Evolutionary conservation across 2,113 vertebrate species (phyloP), one percentile per base, ranked within the genome.

Genomic region (Mus spicilegus): DNA sequence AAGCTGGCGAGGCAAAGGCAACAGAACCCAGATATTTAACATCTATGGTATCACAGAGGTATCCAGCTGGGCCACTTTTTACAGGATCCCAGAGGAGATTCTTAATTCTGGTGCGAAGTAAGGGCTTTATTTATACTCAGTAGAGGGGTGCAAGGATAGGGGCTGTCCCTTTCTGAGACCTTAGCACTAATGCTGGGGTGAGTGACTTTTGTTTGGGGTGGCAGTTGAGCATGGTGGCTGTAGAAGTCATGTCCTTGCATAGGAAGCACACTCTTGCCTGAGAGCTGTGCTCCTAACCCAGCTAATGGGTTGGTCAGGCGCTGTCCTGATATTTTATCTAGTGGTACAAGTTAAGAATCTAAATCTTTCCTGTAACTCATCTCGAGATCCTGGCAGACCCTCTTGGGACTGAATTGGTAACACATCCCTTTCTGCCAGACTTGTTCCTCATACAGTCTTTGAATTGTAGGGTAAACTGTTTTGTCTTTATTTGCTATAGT

Each of bases 31-130:
- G 6, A 98, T 99, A 95, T 99, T 99, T 98, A 99, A 99, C 97
- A 96, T 99, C 70, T 99, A 99, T 61, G 99, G 99, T 63, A 98
- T 99, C 94, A 99, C 99, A 8, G 99, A 99, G 95, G 99, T 99
- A 67, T 99, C 99, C 93, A 99, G 99, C 98, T 99, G 99, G 99
- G 99, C 99, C 17, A 99, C 98, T 87, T 99, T 97, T 89, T 99
- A 99, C 97, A 98, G 93, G 97, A 98, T 99, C 95, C 99, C 99
- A 75, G 98, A 99, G 95, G 97, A 98, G 61, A 96, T 95, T 97
- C 98, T 98, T 96, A 98, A 90, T 88, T 80, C 94, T 90, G 87
- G 98, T 97, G 94, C 96, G 94, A 97, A 97, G 98, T 98, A 98
- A 76, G 98, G 80, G 91, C 95, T 96, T 92, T n/a, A 42, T 10